These are phyloP conservation scores for Triplophysa bombifrons DNA, from an alignment of 2,797 vertebrate genomes.

Conservation along the genomic window DNA sequence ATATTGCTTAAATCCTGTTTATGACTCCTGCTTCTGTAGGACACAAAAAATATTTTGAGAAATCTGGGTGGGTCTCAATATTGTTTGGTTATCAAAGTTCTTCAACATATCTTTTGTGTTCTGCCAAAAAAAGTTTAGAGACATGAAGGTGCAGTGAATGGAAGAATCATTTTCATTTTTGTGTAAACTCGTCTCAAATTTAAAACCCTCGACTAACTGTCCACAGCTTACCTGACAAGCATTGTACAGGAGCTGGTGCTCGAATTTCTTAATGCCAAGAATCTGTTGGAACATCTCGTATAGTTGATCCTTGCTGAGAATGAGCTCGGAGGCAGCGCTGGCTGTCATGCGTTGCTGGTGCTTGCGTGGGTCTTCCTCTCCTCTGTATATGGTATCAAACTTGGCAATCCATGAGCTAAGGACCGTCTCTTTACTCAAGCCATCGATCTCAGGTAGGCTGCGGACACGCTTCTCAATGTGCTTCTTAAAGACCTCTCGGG, in stretches of 20 bases:
- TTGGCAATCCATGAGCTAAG: slow-evolving; percentile 98
- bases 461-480: slow-evolving; percentile 97
- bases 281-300: slow-evolving; percentile 99
- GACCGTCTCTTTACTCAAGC: slow-evolving; percentile 97
- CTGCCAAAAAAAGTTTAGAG: not conserved
- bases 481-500: slow-evolving; percentile 96
- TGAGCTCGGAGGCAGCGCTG: slow-evolving; percentile 92
- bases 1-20: too few relatives aligned
- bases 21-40: too few relatives aligned
- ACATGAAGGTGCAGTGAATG: too few relatives aligned
- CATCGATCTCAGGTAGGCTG: slow-evolving; percentile 94
- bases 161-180: too few relatives aligned
- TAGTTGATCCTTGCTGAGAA: slow-evolving; percentile 97
- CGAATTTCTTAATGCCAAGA: slow-evolving; percentile 93
- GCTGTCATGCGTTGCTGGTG: slow-evolving; percentile 88
- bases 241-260: slow-evolving; percentile 97
- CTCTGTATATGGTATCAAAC: slow-evolving; percentile 95
- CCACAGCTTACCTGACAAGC: slow-evolving; percentile 88
- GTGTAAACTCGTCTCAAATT: not conserved
- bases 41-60: too few relatives aligned
- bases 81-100: too few relatives aligned
- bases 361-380: slow-evolving; percentile 90
- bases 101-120: too few relatives aligned
- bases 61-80: too few relatives aligned
- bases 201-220: not conserved